phyloP scores from a whole-genome alignment of 1,140 invertebrate species.

The Wiebesia pumilae region DNA sequence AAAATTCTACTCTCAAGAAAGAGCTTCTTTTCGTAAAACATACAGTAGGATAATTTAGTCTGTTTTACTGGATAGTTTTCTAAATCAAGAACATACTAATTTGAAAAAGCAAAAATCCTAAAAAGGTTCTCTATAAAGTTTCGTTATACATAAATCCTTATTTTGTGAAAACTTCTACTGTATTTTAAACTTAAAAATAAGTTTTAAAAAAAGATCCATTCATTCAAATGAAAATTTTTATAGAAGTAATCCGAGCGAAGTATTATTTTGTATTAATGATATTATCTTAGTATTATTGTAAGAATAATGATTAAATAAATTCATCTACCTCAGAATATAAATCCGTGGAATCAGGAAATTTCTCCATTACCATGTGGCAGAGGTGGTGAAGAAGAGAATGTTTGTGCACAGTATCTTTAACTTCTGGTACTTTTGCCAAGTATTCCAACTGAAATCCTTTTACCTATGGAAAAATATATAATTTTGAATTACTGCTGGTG shows the following conservation, averaged over 20 bases:
- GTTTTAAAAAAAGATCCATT: neutral
- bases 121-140: too few relatives aligned
- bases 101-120: too few relatives aligned
- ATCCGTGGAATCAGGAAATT: conserved; percentile 95
- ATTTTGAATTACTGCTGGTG: neutral
- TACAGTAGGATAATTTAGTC: too few relatives aligned
- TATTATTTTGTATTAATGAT: too few relatives aligned
- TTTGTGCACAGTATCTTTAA: conserved; percentile 99
- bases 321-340: conserved; percentile 94
- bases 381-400: conserved; percentile 98
- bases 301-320: neutral
- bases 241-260: neutral
- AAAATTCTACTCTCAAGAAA: too few relatives aligned
- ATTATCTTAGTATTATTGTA: neutral
- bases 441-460: conserved; percentile 99
- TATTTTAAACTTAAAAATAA: neutral
- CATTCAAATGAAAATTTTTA: neutral
- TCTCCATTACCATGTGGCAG: conserved; percentile 97
- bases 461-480: conserved; percentile 75
- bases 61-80: too few relatives aligned
- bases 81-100: too few relatives aligned
- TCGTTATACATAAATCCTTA: neutral
- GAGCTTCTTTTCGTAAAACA: too few relatives aligned
- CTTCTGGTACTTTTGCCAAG: conserved; percentile 97
- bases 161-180: neutral